Evolutionary conservation across 2,888 invertebrate genomes (phyloP).

Genomic region (Cecidostiba fungosa): DNA sequence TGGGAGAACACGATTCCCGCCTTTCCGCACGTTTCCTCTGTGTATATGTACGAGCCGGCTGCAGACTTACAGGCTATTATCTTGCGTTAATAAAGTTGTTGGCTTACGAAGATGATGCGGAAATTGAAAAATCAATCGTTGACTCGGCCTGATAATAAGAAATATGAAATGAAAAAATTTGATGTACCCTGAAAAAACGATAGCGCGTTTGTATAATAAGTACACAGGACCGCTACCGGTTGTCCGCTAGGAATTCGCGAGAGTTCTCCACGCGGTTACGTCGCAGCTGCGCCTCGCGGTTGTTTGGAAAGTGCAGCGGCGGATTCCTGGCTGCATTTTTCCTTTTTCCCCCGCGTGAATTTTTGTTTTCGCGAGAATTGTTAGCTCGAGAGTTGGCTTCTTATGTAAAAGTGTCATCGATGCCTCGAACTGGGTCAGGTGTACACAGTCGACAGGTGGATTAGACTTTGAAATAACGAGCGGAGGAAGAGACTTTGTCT

Average conservation of each 20-base stretch:
- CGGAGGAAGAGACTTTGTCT: neutral
- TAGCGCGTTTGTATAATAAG: neutral
- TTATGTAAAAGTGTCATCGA: neutral
- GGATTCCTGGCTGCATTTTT: slow-evolving; percentile 12
- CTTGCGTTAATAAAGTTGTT: neutral
- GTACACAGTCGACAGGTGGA: neutral
- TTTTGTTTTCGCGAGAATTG: neutral
- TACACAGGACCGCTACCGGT: too few species aligned
- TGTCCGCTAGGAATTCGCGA: neutral
- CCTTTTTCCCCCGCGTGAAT: neutral
- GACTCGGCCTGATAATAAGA: too few species aligned
- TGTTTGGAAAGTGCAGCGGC: slow-evolving; percentile 30
- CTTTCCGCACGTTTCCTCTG: neutral
- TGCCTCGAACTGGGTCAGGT: neutral
- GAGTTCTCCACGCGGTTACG: slow-evolving; percentile 12
- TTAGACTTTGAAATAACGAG: slow-evolving; percentile 14
- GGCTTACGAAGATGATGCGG: neutral
- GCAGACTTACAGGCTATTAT: neutral
- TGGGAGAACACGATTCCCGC: neutral
- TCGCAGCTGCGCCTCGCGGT: neutral
- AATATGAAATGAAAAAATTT: neutral
- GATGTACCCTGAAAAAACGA: neutral
- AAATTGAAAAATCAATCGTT: too few species aligned
- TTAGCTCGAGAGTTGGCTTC: neutral
- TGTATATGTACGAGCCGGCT: neutral